These are phyloP conservation scores for Acanthacorydalis orientalis DNA, from an alignment of 2,888 invertebrate species.

Conservation along the genomic window DNA sequence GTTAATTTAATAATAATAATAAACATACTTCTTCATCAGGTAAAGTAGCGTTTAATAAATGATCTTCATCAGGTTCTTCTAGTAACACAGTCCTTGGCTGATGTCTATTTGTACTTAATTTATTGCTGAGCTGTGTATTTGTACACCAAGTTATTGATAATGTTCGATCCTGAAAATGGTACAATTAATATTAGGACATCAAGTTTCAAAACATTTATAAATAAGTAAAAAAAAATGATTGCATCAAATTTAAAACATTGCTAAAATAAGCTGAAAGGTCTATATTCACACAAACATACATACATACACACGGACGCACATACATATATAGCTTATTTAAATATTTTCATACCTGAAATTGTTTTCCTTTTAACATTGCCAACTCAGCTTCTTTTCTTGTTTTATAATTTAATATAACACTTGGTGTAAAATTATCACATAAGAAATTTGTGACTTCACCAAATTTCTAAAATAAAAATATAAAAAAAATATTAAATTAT, in stretches of 20 bases:
- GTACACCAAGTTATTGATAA: slow-evolving; percentile 26
- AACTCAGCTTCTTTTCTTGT: slow-evolving; percentile 64
- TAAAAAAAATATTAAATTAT: not conserved
- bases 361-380: slow-evolving; percentile 57
- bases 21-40: slow-evolving; percentile 25
- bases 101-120: slow-evolving; percentile 14
- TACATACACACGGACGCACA: too few species aligned
- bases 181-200: not conserved
- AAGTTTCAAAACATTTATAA: not conserved
- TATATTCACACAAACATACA: too few species aligned
- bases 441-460: slow-evolving; percentile 76
- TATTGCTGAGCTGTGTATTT: slow-evolving; percentile 17
- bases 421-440: slow-evolving; percentile 53
- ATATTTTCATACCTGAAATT: slow-evolving; percentile 43
- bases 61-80: slow-evolving; percentile 26
- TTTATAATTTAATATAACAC: slow-evolving; percentile 57
- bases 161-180: slow-evolving; percentile 21
- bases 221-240: slow-evolving; percentile 29
- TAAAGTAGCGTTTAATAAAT: slow-evolving; percentile 23
- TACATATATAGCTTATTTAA: too few species aligned
- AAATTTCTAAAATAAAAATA: slow-evolving; percentile 43
- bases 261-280: too few species aligned
- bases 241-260: not conserved
- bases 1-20: not conserved
- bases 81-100: slow-evolving; percentile 19